Base-by-base conservation (phyloP, 2,888 invertebrate genomes). In the Branchinecta sandiegonensis region DNA sequence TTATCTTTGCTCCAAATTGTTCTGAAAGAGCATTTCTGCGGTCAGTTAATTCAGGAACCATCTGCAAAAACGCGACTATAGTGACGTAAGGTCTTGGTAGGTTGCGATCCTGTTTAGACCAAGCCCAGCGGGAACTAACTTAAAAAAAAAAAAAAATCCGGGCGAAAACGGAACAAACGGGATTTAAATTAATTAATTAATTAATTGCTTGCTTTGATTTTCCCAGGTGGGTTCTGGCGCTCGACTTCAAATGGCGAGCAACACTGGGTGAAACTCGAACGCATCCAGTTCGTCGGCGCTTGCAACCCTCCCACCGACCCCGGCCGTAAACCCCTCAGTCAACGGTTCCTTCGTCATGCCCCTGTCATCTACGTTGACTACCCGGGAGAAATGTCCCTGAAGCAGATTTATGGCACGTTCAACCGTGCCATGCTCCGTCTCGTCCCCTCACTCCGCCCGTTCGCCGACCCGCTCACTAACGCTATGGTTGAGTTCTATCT, bases 301-400 rank as follows among this genome's bases (percentile, higher is more conserved):
- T 99, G 99, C 79, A 99, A 99, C 82, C 99, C 99, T 48, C 99
- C 99, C 0, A 99, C 99, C 5, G 99, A 99, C 83, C 97, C 97
- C 1, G 97, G 97, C 56, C 85, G 97, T 72, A 97, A 97, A 79
- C 95, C 95, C 5, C 82, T 96, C 9, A 93, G 94, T 56, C 91
- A 93, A 79, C 80, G 88, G 75, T 88, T 90, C 78, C 78, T 92
- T 72, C 79, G 99, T 2, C 99, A 99, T 77, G 97, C 99, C 11
- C 97, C 99, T 1, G 93, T 99, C 67, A 93, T 99, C 72, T 99
- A 99, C 78, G 99, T 99, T 65, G 99, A 99, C 80, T 99, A 99
- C 78, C 99, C 99, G 5, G 99, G 97, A 71, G 94, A 96, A 79
- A 90, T 91, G 0, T 99, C 97, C 0, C 83, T 99, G 17, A 94